Evolutionary conservation across 2,888 invertebrate species (phyloP), one percentile per base, ranked within the genome.

Genomic region (Celastrina argiolus): DNA sequence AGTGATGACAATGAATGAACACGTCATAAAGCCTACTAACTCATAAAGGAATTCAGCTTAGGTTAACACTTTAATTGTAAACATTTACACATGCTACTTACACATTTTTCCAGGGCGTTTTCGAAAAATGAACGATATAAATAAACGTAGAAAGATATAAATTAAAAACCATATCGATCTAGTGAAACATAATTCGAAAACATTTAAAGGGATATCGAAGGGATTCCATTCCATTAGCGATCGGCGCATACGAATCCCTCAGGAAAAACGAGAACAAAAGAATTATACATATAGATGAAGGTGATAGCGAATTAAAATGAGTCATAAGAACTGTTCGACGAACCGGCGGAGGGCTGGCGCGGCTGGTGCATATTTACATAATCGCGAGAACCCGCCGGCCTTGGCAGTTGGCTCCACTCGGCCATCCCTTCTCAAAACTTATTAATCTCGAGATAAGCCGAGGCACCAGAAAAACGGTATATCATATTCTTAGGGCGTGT

Each of bases 301-400:
- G 66, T 59, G 59, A 66, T 66, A 66, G 59, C 41, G 66, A 66
- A 59, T 66, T 66, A 66, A 66, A 59, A 66, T 66, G 58, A 67
- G 69, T 70, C 65, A 70, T 66, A 67, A 67, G 63, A 68, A 67
- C 51, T 22, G 68, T 66, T 68, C 65, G 67, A 51, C 51, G 34
- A 66, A 51, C 63, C 51, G 59, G 68, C 64, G 68, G 68, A 42
- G 63, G 65, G 51, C n/a, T 39, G 26, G 70, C 74, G 71, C 77
- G 28, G 76, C 72, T 75, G 75, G 78, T 79, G 79, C 81, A 80
- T 85, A 86, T 87, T 87, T 86, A 86, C 85, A 85, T 86, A 85
- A 86, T 82, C 81, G 80, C 80, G 75, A 77, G 74, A 79, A 85
- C 84, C 79, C 80, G 83, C 74, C 81, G 86, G 74, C 86, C 87